Percentiles rank a stretch among this genome's conserved stretches.
Conservation (phyloP, 64 coral and sea anemone species). For the Exaiptasia diaphana region DNA sequence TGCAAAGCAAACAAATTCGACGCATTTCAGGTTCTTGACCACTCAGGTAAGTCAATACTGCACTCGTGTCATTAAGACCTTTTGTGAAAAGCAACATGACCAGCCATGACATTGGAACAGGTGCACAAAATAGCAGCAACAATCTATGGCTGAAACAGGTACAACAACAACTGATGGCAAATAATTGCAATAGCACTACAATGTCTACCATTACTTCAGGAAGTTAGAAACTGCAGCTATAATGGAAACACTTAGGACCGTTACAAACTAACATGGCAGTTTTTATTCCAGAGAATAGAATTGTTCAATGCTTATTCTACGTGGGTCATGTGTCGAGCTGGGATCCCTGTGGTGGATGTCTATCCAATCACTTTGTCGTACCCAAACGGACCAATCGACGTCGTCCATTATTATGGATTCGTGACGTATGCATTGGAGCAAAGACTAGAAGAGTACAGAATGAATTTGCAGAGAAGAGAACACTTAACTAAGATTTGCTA, state of each 20-base stretch:
- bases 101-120: too few relatives aligned
- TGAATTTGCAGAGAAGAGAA: neutral
- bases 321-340: conserved; percentile 42
- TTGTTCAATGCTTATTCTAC: conserved; percentile 48
- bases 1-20: neutral
- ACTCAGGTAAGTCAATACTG: conserved; percentile 57
- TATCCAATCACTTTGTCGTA: conserved; percentile 42
- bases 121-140: too few relatives aligned
- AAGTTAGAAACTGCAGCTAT: too few relatives aligned
- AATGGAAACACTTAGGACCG: too few relatives aligned
- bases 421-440: conserved; percentile 33
- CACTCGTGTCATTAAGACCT: too few relatives aligned
- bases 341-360: conserved; percentile 35
- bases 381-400: conserved; percentile 43
- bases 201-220: too few relatives aligned
- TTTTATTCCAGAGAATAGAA: conserved; percentile 32
- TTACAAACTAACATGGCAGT: too few relatives aligned
- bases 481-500: too few relatives aligned
- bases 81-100: too few relatives aligned
- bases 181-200: too few relatives aligned
- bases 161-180: too few relatives aligned
- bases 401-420: conserved; percentile 45
- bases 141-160: too few relatives aligned
- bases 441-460: neutral
- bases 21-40: conserved; percentile 67